Evolutionary conservation across 2,888 invertebrate species (phyloP).

Genomic region (Torymus tubicola): DNA sequence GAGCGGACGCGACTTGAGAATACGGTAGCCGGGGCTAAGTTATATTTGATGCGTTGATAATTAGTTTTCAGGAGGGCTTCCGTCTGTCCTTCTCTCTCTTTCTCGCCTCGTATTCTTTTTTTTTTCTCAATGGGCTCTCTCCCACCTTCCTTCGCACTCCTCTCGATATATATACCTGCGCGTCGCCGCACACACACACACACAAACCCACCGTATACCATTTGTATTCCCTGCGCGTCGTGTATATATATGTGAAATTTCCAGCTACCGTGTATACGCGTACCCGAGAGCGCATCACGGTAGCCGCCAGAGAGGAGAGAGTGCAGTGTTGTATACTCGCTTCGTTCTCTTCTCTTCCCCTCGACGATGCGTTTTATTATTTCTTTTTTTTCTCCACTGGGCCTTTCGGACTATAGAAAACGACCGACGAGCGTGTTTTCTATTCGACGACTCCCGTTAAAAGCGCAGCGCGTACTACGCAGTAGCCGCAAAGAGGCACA

Average conservation of each 20-base stretch:
- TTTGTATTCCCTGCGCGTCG: slow-evolving; percentile 67
- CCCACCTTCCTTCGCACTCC: slow-evolving; percentile 46
- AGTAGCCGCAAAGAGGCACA: too few relatives aligned
- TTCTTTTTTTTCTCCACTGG: neutral
- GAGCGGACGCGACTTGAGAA: slow-evolving; percentile 65
- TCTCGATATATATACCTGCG: slow-evolving; percentile 18
- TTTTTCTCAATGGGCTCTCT: slow-evolving; percentile 43
- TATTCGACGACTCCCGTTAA: slow-evolving; percentile 38
- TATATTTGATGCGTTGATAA: slow-evolving; percentile 75
- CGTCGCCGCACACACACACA: slow-evolving; percentile 30
- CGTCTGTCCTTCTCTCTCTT: slow-evolving; percentile 48
- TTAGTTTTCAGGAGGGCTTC: slow-evolving; percentile 70
- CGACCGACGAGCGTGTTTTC: neutral
- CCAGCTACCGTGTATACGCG: slow-evolving; percentile 43
- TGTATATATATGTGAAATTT: slow-evolving; percentile 57
- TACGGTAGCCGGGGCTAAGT: slow-evolving; percentile 73
- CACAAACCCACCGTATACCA: slow-evolving; percentile 59
- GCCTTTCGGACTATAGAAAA: neutral
- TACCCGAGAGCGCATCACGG: slow-evolving; percentile 32
- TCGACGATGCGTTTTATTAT: neutral
- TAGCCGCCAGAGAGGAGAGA: too few relatives aligned
- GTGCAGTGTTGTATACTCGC: slow-evolving; percentile 23
- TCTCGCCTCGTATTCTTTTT: neutral
- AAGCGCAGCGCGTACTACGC: slow-evolving; percentile 5
- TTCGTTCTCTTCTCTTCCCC: slow-evolving; percentile 9